Percentiles rank a stretch among this genome's conserved stretches.
phyloP scores from a whole-genome alignment of 2,113 vertebrate genomes.

The Urocitellus parryii region DNA sequence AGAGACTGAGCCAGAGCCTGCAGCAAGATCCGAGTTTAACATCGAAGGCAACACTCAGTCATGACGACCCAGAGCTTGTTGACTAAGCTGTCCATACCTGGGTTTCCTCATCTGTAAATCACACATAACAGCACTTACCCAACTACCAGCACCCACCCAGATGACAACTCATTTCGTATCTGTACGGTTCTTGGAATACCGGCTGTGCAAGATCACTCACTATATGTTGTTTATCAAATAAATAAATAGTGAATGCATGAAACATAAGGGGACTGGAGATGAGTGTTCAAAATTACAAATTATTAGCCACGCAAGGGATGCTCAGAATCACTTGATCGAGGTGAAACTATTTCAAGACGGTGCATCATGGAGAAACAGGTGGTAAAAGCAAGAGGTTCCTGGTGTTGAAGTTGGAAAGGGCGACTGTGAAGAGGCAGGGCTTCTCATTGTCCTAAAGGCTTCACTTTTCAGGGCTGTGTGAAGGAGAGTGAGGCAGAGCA shows the following conservation, averaged over 20 bases:
- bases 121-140: background rate
- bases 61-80: background rate
- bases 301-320: background rate
- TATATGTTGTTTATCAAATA: too few relatives aligned
- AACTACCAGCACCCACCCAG: background rate
- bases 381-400: too few relatives aligned
- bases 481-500: background rate
- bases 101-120: background rate
- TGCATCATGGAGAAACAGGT: too few relatives aligned
- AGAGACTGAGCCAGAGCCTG: background rate
- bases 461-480: rapidly evolving
- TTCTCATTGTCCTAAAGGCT: rapidly evolving
- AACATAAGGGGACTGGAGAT: background rate
- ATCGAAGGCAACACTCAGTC: rapidly evolving
- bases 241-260: background rate
- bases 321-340: background rate
- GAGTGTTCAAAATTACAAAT: background rate
- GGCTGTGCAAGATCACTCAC: background rate
- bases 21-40: background rate
- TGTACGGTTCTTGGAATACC: background rate
- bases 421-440: background rate
- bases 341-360: background rate
- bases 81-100: background rate
- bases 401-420: background rate
- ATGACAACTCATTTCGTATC: background rate